Base-by-base conservation (phyloP, 2,888 invertebrate species). In the Sturmia bella region DNA sequence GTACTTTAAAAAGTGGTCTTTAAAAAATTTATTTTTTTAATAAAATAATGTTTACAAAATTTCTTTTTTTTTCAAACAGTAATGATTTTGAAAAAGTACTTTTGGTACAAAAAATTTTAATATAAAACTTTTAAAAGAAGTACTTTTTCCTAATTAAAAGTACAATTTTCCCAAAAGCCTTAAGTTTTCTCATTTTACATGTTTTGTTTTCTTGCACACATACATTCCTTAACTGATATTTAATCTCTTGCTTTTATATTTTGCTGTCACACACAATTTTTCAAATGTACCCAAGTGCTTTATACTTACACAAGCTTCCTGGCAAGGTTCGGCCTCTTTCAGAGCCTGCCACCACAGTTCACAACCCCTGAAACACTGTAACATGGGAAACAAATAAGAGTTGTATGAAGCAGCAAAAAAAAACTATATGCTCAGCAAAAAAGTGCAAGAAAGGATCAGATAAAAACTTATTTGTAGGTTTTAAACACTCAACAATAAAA, bases 341-440 rank as follows among this genome's bases (percentile, higher is more conserved):
- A 96, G 91, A 39, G 96, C 96, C 86, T 92, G 92, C 89, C 93
- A 93, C 96, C 96, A 96, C 84, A 95, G 91, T 86, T 93, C 93
- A 91, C 97, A 97, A 75, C 97, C 97, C 89, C 93, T 92, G 79
- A 93, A 92, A 89, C 97, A 97, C 97, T 97, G 93, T n/a, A 59
- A 83, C 64, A 56, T 48, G 45, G 70, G 50, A 69, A 70, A 63
- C 13, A 32, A 77, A 66, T 2, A 59, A 21, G 12, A 15, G 7
- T 4, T n/a, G 13, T 56, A 9, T 32, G 6, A 32, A 37, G 6
- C 61, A 59, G 2, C 4, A 45, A 13, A 48, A 2, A 59, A 15
- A 39, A 32, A 0, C 0, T 57, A 70, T 32, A 17, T 15, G 63
- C 6, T 3, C 27, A 27, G 27, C 27, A 72, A 39, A 52, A 61